Evolutionary conservation across 2,113 vertebrate genomes (phyloP).

Genomic region (Rhinichthys klamathensis): DNA sequence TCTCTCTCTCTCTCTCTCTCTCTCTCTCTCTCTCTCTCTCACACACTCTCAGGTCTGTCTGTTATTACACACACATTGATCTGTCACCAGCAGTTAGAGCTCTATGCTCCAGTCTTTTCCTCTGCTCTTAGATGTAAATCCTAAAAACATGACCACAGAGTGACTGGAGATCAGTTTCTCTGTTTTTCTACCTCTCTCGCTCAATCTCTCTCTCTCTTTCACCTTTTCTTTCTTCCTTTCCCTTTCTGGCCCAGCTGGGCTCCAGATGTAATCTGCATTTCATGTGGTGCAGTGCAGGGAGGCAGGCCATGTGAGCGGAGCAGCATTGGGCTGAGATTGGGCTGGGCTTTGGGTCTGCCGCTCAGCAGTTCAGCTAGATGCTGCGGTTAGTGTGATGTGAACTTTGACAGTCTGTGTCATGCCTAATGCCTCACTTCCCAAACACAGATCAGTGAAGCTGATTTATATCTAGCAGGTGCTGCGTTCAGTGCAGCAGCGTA

Average conservation of each 20-base stretch:
- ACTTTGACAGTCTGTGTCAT: slow-evolving; percentile 80
- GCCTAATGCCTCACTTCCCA: slow-evolving; percentile 83
- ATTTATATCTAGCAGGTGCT: slow-evolving; percentile 85
- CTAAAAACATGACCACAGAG: slow-evolving; percentile 36
- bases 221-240: slow-evolving; percentile 25
- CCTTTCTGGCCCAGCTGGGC: slow-evolving; percentile 69
- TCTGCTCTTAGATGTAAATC: slow-evolving; percentile 14
- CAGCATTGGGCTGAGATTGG: slow-evolving; percentile 52
- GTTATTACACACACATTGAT: slow-evolving; percentile 12
- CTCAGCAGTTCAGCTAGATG: slow-evolving; percentile 73
- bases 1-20: slow-evolving; percentile 47
- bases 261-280: slow-evolving; percentile 79
- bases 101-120: slow-evolving; percentile 11
- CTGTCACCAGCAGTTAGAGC: slow-evolving; percentile 28
- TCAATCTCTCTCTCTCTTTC: background rate
- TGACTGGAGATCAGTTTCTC: slow-evolving; percentile 23
- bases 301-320: slow-evolving; percentile 72
- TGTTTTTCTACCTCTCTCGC: slow-evolving; percentile 39
- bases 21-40: background rate
- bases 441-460: slow-evolving; percentile 75
- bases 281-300: slow-evolving; percentile 65
- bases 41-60: slow-evolving; percentile 40
- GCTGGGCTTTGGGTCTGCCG: slow-evolving; percentile 67
- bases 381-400: slow-evolving; percentile 75
- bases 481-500: slow-evolving; percentile 60